Conservation (phyloP, 2,113 vertebrate genomes). For the Echinops telfairi region DNA sequence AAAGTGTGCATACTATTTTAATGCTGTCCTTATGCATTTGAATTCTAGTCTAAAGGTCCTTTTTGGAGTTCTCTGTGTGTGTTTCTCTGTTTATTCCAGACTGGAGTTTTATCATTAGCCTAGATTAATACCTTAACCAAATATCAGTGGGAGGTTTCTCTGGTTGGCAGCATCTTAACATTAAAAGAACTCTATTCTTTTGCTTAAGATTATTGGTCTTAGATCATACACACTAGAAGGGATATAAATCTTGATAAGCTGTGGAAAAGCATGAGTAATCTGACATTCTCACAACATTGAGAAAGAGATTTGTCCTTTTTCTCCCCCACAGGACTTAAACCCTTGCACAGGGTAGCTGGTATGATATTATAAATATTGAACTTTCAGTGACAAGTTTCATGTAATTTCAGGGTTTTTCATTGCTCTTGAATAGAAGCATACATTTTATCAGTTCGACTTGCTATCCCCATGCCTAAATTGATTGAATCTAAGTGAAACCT, state of each 20-base stretch:
- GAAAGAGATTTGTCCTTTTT: slow-evolving; percentile 51
- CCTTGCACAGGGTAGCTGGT: neutral
- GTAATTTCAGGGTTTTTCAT: slow-evolving; percentile 18
- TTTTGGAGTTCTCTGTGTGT: slow-evolving; percentile 27
- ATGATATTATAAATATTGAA: slow-evolving; percentile 14
- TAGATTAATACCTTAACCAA: slow-evolving; percentile 60
- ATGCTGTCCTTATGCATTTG: slow-evolving; percentile 43
- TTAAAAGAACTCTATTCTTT: slow-evolving; percentile 64
- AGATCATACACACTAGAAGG: slow-evolving; percentile 50
- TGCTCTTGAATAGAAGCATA: slow-evolving; percentile 38
- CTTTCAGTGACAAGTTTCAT: slow-evolving; percentile 21
- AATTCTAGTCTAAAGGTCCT: slow-evolving; percentile 58
- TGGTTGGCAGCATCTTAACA: slow-evolving; percentile 49
- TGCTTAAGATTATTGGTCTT: slow-evolving; percentile 58
- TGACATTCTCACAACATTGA: slow-evolving; percentile 44
- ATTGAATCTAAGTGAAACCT: neutral
- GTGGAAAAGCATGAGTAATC: slow-evolving; percentile 50
- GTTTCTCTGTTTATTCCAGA: slow-evolving; percentile 61
- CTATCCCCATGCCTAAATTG: slow-evolving; percentile 29
- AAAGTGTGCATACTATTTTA: slow-evolving; percentile 50
- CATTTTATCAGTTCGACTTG: slow-evolving; percentile 39
- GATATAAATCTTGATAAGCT: slow-evolving; percentile 64
- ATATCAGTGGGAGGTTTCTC: slow-evolving; percentile 57
- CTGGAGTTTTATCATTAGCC: slow-evolving; percentile 73
- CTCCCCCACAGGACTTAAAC: slow-evolving; percentile 28